Conservation (phyloP, 2,888 invertebrate genomes). For the Agonopterix arenella region DNA sequence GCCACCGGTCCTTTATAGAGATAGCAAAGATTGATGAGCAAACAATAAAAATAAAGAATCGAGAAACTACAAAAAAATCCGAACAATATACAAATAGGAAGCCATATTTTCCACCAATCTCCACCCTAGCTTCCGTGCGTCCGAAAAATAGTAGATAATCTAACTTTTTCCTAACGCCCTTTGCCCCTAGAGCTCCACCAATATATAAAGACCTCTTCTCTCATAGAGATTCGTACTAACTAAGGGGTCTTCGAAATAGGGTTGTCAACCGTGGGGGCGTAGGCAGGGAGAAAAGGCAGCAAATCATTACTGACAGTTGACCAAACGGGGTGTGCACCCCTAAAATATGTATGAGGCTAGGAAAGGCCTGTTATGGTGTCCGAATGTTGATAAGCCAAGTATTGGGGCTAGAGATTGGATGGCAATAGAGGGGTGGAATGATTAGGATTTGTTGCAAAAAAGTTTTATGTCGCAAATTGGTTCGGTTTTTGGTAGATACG, state of each 20-base stretch:
- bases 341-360: slow-evolving; percentile 75
- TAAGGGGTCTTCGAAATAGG: slow-evolving; percentile 19
- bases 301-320: slow-evolving; percentile 78
- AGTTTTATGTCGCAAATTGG: slow-evolving; percentile 31
- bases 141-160: slow-evolving; percentile 74
- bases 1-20: too few relatives aligned
- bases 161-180: slow-evolving; percentile 71
- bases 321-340: slow-evolving; percentile 69
- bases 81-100: slow-evolving; percentile 67
- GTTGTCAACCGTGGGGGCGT: slow-evolving; percentile 55
- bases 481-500: slow-evolving; percentile 24
- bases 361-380: slow-evolving; percentile 74
- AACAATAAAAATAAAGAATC: slow-evolving; percentile 9
- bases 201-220: slow-evolving; percentile 19
- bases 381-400: slow-evolving; percentile 76
- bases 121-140: slow-evolving; percentile 64
- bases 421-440: slow-evolving; percentile 42
- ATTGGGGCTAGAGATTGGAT: slow-evolving; percentile 62
- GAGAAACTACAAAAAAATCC: slow-evolving; percentile 40
- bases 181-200: slow-evolving; percentile 39
- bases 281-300: slow-evolving; percentile 59
- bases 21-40: too few relatives aligned
- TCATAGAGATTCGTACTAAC: slow-evolving; percentile 7
- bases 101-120: slow-evolving; percentile 70
- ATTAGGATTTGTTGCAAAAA: slow-evolving; percentile 61